Base-by-base conservation (phyloP, 2,888 invertebrate species). In the Mesodorylaimus sp. region DNA sequence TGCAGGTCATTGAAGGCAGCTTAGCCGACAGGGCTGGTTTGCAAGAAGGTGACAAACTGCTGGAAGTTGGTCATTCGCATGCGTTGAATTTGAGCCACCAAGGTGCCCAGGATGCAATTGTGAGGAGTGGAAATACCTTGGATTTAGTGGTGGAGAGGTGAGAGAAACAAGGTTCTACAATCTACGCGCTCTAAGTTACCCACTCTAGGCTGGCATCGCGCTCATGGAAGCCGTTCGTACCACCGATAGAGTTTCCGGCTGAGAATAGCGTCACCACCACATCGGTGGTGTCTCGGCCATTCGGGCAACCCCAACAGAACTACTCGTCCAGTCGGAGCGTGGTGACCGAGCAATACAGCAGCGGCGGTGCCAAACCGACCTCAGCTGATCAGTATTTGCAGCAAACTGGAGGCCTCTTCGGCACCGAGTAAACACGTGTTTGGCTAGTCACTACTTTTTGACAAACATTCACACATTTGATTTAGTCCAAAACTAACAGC, bases 81-180 rank as follows among this genome's bases (percentile, higher is more conserved):
- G 81, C 87, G 58, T 85, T 78, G 72, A 78, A 77, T 61, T 74
- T 91, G 68, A 76, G 83, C 57, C 93, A 93, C 74, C 89, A 91
- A 72, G 86, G 89, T 66, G 93, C 93, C 42, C 93, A 93, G 73
- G 88, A 89, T 68, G 77, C 83, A 60, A 87, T 95, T 66, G 79
- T 89, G 54, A 77, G 80, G 57, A 81, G 87, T 32, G 89, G 88
- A 52, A 79, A 80, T 65, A 77, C 76, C 61, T 81, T 93, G 62
- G 83, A 86, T 66, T 74, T 93, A 62, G 78, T 81, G 56, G 77
- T 93, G 50, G 84, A 88, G 71, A 83, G 91, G 88, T 89, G 74
- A 63, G 57, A 39, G 25, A 7, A 13, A n/a, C n/a, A n/a, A n/a
- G n/a, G n/a, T n/a, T n/a, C n/a, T n/a, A n/a, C n/a, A n/a, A n/a